phyloP scores from a whole-genome alignment of 2,113 vertebrate genomes.

The Hyperopisus bebe region DNA sequence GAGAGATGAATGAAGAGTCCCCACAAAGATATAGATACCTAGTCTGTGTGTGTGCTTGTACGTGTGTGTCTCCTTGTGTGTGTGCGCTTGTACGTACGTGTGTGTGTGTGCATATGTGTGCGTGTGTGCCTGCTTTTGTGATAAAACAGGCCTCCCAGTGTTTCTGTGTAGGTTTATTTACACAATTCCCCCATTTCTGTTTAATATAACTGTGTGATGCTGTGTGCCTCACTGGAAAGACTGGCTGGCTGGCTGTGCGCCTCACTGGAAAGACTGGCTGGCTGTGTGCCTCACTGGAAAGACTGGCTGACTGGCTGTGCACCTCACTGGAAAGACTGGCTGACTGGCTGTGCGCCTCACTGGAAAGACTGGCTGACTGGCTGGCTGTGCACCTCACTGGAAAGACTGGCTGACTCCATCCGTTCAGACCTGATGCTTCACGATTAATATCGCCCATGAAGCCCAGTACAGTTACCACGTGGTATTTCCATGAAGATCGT shows the following conservation, averaged over 20 bases:
- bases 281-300: not conserved
- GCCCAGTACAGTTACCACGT: not conserved
- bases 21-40: too few relatives aligned
- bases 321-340: not conserved
- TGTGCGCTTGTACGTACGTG: too few relatives aligned
- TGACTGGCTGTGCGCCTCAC: not conserved
- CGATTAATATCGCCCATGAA: not conserved
- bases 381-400: not conserved
- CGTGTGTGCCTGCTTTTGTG: too few relatives aligned
- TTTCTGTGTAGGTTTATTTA: not conserved
- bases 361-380: not conserved
- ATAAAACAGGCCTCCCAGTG: too few relatives aligned
- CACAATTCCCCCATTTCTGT: not conserved
- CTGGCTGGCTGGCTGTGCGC: not conserved
- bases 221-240: not conserved
- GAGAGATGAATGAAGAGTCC: not conserved
- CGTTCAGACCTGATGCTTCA: not conserved
- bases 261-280: not conserved
- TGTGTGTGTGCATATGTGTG: too few relatives aligned
- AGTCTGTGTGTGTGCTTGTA: too few relatives aligned
- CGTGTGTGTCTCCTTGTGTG: too few relatives aligned
- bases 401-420: not conserved
- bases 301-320: not conserved
- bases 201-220: not conserved
- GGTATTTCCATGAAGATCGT: not conserved